phyloP scores from a whole-genome alignment of 1,140 invertebrate genomes.

The Apis florea region DNA sequence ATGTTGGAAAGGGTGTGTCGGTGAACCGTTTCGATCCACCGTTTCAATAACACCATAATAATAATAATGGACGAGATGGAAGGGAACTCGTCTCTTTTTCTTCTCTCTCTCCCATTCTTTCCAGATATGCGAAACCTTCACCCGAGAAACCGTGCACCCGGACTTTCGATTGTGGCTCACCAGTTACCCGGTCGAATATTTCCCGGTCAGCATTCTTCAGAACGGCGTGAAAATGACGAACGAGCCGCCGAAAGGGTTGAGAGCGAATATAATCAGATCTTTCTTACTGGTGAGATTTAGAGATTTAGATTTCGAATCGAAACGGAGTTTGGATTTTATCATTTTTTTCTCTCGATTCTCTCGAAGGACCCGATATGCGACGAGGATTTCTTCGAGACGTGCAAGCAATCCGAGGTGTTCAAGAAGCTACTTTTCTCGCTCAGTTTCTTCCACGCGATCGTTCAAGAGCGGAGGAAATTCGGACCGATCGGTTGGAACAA shows the following conservation, averaged over 20 bases:
- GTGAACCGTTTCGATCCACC: background rate
- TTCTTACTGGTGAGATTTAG: slow-evolving; percentile 84
- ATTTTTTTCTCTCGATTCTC: background rate
- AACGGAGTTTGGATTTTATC: too few relatives aligned
- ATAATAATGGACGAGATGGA: too few relatives aligned
- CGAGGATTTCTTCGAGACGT: slow-evolving; percentile 92
- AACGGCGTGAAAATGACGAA: slow-evolving; percentile 98
- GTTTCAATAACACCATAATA: background rate
- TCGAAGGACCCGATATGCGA: slow-evolving; percentile 92
- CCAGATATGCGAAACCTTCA: slow-evolving; percentile 90
- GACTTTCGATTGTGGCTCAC: slow-evolving; percentile 97
- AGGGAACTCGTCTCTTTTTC: too few relatives aligned
- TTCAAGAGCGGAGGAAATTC: slow-evolving; percentile 95
- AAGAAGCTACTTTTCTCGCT: slow-evolving; percentile 93
- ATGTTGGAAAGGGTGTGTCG: slow-evolving; percentile 85
- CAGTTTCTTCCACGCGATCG: slow-evolving; percentile 96
- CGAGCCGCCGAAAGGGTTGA: slow-evolving; percentile 92
- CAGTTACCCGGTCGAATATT: slow-evolving; percentile 93
- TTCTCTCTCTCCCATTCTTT: background rate
- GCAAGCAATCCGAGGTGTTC: slow-evolving; percentile 87
- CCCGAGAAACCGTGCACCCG: slow-evolving; percentile 88
- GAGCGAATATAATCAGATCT: slow-evolving; percentile 87
- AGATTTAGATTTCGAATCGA: too few relatives aligned
- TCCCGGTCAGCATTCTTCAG: slow-evolving; percentile 95
- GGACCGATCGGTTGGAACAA: slow-evolving; percentile 97